Evolutionary conservation across 2,113 vertebrate genomes (phyloP).

Genomic region (Rhinolophus sinicus): DNA sequence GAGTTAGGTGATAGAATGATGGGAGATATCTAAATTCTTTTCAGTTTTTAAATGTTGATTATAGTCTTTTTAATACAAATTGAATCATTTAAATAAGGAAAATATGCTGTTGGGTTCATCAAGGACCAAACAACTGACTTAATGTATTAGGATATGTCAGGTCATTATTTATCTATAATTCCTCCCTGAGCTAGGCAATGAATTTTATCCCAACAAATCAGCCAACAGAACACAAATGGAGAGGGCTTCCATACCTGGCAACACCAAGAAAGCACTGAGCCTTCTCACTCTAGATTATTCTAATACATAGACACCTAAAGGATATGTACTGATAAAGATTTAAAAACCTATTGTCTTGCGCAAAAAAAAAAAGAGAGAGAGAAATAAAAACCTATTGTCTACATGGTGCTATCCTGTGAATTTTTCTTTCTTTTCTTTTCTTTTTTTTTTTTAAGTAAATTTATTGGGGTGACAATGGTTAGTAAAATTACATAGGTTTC

Average conservation of each 20-base stretch:
- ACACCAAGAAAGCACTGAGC: not conserved
- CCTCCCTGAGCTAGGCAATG: not conserved
- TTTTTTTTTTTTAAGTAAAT: no score
- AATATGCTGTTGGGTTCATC: not conserved
- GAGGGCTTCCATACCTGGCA: not conserved
- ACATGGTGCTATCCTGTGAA: not conserved
- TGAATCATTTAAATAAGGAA: slow-evolving; percentile 28
- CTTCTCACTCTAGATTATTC: not conserved
- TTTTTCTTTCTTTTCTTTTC: not conserved
- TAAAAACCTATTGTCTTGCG: not conserved
- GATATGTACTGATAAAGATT: not conserved
- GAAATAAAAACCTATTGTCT: not conserved
- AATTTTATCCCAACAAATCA: not conserved
- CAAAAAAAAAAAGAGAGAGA: no score
- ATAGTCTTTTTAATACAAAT: not conserved
- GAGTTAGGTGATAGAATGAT: slow-evolving; percentile 4
- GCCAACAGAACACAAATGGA: not conserved
- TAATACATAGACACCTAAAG: not conserved
- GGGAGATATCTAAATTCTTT: not conserved
- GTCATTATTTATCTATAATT: not conserved
- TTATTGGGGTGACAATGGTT: no score
- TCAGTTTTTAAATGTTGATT: not conserved
- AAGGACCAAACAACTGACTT: not conserved
- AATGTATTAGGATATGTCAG: not conserved
- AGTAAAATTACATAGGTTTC: no score